Evolutionary conservation across 2,797 vertebrate species (phyloP).

Genomic region (Avahi laniger): DNA sequence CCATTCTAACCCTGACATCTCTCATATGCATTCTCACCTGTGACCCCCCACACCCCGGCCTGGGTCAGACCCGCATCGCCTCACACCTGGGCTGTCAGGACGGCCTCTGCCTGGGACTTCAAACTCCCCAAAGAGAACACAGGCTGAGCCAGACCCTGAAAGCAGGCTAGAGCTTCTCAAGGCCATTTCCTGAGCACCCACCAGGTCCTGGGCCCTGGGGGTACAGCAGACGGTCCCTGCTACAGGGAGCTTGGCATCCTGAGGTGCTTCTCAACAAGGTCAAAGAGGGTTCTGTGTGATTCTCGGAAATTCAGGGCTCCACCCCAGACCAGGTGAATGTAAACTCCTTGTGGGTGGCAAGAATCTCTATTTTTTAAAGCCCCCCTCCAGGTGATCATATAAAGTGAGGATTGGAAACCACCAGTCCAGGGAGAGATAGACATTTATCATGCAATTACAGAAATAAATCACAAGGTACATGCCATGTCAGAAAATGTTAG

Average conservation of each 20-base stretch:
- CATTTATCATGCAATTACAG: background rate
- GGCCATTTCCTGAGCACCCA: background rate
- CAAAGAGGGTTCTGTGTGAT: background rate
- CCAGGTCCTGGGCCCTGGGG: rapidly evolving
- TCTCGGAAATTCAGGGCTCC: background rate
- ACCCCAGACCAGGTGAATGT: background rate
- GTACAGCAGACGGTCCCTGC: background rate
- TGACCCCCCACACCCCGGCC: rapidly evolving
- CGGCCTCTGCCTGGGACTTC: background rate
- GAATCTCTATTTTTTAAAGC: background rate
- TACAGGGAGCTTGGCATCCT: no score
- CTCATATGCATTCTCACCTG: background rate
- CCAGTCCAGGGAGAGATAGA: background rate
- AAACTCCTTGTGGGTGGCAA: background rate
- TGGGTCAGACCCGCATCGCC: background rate
- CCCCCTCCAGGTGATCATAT: background rate
- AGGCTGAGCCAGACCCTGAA: background rate
- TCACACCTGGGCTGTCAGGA: background rate
- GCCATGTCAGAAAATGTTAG: background rate
- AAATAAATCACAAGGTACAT: background rate
- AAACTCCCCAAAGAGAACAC: background rate
- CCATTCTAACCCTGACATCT: background rate
- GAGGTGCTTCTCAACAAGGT: background rate
- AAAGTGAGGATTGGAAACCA: background rate
- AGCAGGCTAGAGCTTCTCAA: background rate